These are phyloP conservation scores for Coptodon bakossiorum DNA, from an alignment of 2,113 vertebrate species.

Conservation along the genomic window DNA sequence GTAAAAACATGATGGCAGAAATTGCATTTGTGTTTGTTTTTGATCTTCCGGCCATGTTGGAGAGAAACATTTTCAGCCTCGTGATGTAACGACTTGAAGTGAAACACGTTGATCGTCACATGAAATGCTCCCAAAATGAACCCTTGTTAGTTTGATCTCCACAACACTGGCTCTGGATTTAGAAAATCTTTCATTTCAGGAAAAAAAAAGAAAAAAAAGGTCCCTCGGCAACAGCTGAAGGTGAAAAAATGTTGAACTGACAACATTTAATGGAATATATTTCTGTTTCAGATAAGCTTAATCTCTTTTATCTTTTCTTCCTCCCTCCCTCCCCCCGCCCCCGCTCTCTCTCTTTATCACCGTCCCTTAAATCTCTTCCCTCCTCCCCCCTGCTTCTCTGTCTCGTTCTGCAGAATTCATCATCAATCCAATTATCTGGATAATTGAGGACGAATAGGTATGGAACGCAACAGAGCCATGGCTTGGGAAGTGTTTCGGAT, in stretches of 20 bases:
- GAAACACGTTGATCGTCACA: background rate
- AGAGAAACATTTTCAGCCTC: background rate
- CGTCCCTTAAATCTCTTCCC: background rate
- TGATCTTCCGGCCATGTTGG: background rate
- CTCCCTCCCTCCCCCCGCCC: background rate
- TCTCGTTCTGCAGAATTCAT: constrained; percentile 29
- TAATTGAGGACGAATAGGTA: constrained; percentile 47
- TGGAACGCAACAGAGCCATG: constrained; percentile 76
- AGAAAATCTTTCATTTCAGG: background rate
- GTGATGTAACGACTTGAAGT: background rate
- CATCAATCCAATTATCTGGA: constrained; percentile 25
- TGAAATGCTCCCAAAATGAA: constrained; percentile 2
- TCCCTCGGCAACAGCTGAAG: constrained; percentile 19
- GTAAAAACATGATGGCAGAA: background rate
- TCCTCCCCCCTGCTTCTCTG: background rate
- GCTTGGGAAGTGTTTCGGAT: constrained; percentile 29
- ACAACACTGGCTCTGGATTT: background rate
- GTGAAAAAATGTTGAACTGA: background rate
- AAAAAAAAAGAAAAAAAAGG: background rate
- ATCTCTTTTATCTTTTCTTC: constrained; percentile 21
- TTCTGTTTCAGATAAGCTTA: constrained; percentile 35
- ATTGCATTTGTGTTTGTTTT: background rate
- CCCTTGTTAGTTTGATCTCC: background rate
- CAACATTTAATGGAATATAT: constrained; percentile 24
- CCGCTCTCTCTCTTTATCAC: background rate